These are phyloP conservation scores for Halesus radiatus DNA, from an alignment of 1,140 invertebrate genomes.

Conservation along the genomic window DNA sequence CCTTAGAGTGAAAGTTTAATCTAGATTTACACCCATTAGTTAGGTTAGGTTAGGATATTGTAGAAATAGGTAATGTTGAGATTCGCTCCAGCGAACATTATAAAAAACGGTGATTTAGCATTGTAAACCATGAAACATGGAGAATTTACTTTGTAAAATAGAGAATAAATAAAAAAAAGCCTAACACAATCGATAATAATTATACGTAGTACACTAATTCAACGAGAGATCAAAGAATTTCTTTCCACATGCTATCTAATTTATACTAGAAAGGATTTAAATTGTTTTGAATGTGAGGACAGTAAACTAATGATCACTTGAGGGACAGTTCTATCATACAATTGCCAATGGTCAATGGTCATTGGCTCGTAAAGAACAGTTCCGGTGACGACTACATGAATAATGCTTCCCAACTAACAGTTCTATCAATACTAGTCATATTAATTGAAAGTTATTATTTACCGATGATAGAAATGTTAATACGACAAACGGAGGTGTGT, in stretches of 20 bases:
- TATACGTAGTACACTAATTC: constrained; percentile 29
- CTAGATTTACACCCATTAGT: background rate
- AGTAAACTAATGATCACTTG: background rate
- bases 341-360: too few relatives aligned
- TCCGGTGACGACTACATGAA: constrained; percentile 1
- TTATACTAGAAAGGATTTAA: constrained; percentile 44
- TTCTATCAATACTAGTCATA: constrained; percentile 18
- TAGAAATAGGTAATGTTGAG: constrained; percentile 2
- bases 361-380: background rate
- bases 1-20: constrained; percentile 26
- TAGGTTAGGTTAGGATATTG: constrained; percentile 1
- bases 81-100: background rate
- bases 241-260: constrained; percentile 41
- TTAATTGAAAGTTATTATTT: constrained; percentile 19
- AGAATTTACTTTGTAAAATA: constrained; percentile 7
- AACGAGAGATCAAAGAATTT: constrained; percentile 41
- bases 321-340: background rate
- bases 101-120: background rate
- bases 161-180: constrained; percentile 21
- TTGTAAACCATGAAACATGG: background rate
- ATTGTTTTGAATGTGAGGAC: constrained; percentile 39
- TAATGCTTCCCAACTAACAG: constrained; percentile 39
- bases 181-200: constrained; percentile 18
- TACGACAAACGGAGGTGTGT: constrained; percentile 6
- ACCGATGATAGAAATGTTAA: constrained; percentile 6